Conservation (phyloP, 1,140 invertebrate genomes). For the Heliconius hermathena region DNA sequence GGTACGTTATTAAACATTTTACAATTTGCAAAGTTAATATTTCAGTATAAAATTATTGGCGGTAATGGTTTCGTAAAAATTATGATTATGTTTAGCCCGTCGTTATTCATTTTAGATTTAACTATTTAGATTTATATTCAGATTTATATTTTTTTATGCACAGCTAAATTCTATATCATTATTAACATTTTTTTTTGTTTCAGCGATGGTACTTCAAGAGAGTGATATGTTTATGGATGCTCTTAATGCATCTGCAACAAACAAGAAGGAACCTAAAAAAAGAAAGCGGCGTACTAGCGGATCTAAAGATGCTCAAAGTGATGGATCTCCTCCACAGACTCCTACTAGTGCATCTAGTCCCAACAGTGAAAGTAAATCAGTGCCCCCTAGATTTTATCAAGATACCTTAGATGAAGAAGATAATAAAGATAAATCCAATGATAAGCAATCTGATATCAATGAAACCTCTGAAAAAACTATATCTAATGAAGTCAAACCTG, state of each 20-base stretch:
- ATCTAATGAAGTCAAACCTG: slow-evolving; percentile 76
- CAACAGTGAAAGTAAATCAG: slow-evolving; percentile 75
- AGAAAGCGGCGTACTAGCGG: slow-evolving; percentile 87
- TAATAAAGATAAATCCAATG: slow-evolving; percentile 60
- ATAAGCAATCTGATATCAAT: slow-evolving; percentile 49
- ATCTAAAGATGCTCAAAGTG: slow-evolving; percentile 84
- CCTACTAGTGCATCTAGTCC: slow-evolving; percentile 69
- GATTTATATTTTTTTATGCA: slow-evolving; percentile 15
- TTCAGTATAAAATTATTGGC: too few relatives aligned
- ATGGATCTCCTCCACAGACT: slow-evolving; percentile 74
- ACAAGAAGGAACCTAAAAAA: slow-evolving; percentile 89
- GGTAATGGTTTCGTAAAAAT: background rate
- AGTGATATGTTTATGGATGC: slow-evolving; percentile 97
- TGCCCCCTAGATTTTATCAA: slow-evolving; percentile 93
- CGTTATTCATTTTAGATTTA: slow-evolving; percentile 51
- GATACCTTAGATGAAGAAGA: slow-evolving; percentile 91
- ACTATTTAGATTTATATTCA: background rate
- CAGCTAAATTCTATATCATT: background rate
- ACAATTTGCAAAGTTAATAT: too few relatives aligned
- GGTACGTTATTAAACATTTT: too few relatives aligned
- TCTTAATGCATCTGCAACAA: slow-evolving; percentile 87
- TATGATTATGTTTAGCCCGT: slow-evolving; percentile 23
- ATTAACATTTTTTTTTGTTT: slow-evolving; percentile 64
- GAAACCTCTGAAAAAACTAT: slow-evolving; percentile 46
- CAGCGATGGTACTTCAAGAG: slow-evolving; percentile 91